Evolutionary conservation across 1,140 invertebrate species (phyloP).

Genomic region (Tetramorium simillimum): DNA sequence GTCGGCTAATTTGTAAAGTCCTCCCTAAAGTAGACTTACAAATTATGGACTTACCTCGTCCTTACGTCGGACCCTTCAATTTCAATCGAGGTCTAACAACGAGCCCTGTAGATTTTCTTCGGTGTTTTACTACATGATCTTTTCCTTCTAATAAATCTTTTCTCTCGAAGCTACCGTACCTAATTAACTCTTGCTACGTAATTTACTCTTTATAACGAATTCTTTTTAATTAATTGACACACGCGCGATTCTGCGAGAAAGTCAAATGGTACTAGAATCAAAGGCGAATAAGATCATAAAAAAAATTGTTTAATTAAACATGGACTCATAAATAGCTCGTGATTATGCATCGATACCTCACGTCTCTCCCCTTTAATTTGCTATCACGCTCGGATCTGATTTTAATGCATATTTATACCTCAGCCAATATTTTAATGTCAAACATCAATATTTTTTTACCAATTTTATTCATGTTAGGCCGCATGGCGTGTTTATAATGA

Average conservation of each 20-base stretch:
- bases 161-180: background rate
- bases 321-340: conserved; percentile 9
- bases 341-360: conserved; percentile 11
- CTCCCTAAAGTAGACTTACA: background rate
- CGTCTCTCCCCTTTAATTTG: background rate
- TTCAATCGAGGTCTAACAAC: background rate
- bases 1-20: background rate
- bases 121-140: background rate
- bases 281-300: conserved; percentile 27
- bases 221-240: conserved; percentile 25
- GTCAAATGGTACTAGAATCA: conserved; percentile 42
- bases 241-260: background rate
- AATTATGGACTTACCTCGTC: background rate
- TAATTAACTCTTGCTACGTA: conserved; percentile 28
- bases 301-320: conserved; percentile 57
- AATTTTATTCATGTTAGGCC: conserved; percentile 31
- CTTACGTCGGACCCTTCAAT: background rate
- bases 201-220: conserved; percentile 6
- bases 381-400: background rate
- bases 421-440: conserved; percentile 20
- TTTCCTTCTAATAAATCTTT: conserved; percentile 7
- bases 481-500: background rate
- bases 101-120: background rate
- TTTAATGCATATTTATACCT: conserved; percentile 44
- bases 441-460: conserved; percentile 13